These are phyloP conservation scores for Celastrina argiolus DNA, from an alignment of 2,888 invertebrate genomes.

Conservation along the genomic window DNA sequence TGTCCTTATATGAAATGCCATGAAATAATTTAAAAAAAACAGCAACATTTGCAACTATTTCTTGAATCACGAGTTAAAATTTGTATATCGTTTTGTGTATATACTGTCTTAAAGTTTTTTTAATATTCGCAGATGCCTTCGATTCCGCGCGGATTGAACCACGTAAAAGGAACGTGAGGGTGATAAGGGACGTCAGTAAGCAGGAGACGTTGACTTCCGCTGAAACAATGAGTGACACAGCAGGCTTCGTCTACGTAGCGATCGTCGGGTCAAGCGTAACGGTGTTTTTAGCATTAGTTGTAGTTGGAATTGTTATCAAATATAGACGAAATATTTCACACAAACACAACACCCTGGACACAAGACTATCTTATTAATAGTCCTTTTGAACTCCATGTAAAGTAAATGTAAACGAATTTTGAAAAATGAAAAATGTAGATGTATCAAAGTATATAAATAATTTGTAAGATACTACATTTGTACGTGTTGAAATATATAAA, in stretches of 20 bases:
- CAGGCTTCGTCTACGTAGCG: slow-evolving; percentile 46
- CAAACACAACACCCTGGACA: slow-evolving; percentile 15
- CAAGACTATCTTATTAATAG: slow-evolving; percentile 25
- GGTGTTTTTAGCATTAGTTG: slow-evolving; percentile 45
- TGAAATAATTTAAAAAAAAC: no score
- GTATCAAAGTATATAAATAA: background rate
- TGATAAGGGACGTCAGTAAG: slow-evolving; percentile 49
- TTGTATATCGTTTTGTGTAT: background rate
- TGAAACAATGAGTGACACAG: slow-evolving; percentile 36
- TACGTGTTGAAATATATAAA: background rate
- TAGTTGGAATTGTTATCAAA: slow-evolving; percentile 31
- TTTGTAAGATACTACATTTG: background rate
- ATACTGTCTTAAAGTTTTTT: background rate
- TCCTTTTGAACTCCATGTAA: background rate
- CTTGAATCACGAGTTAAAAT: no score
- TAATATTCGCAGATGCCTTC: slow-evolving; percentile 55
- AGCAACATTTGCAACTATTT: no score
- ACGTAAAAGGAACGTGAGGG: slow-evolving; percentile 46
- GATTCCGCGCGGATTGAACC: slow-evolving; percentile 59
- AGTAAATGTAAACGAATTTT: background rate
- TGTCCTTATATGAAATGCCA: no score
- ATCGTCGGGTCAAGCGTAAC: slow-evolving; percentile 49
- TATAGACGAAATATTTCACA: slow-evolving; percentile 26
- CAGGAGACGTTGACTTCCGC: slow-evolving; percentile 36
- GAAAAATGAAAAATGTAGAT: background rate